Evolutionary conservation across 2,888 invertebrate species (phyloP).

Genomic region (Hydropsyche betteni): DNA sequence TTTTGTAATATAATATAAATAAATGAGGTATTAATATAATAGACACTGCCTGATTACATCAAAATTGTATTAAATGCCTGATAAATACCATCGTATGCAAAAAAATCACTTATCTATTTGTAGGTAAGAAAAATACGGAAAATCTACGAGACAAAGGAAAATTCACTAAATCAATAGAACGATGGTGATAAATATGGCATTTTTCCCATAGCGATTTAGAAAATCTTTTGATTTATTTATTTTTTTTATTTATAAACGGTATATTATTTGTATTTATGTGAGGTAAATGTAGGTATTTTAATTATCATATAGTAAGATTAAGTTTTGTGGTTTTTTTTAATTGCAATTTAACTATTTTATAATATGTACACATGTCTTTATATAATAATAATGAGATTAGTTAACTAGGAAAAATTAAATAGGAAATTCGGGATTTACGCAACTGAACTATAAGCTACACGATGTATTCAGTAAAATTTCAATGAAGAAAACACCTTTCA

Average conservation of each 20-base stretch:
- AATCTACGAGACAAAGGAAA: neutral
- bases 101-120: no score
- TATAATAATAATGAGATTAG: constrained; percentile 21
- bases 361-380: constrained; percentile 5
- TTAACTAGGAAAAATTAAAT: constrained; percentile 16
- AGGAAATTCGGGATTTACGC: constrained; percentile 4
- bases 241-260: constrained; percentile 34
- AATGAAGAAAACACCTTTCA: constrained; percentile 36
- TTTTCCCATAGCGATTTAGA: constrained; percentile 26
- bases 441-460: constrained; percentile 18
- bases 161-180: neutral
- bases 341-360: constrained; percentile 50
- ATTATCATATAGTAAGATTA: constrained; percentile 37
- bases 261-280: constrained; percentile 41
- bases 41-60: constrained; percentile 19
- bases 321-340: constrained; percentile 42
- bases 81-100: constrained; percentile 19
- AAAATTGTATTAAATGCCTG: constrained; percentile 14
- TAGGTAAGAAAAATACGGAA: neutral
- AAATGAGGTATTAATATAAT: no score
- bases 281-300: constrained; percentile 52
- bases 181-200: constrained; percentile 37
- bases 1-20: no score
- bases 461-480: constrained; percentile 10
- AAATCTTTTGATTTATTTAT: constrained; percentile 27